Conservation (phyloP, 2,113 vertebrate genomes). For the Onychostruthus taczanowskii region DNA sequence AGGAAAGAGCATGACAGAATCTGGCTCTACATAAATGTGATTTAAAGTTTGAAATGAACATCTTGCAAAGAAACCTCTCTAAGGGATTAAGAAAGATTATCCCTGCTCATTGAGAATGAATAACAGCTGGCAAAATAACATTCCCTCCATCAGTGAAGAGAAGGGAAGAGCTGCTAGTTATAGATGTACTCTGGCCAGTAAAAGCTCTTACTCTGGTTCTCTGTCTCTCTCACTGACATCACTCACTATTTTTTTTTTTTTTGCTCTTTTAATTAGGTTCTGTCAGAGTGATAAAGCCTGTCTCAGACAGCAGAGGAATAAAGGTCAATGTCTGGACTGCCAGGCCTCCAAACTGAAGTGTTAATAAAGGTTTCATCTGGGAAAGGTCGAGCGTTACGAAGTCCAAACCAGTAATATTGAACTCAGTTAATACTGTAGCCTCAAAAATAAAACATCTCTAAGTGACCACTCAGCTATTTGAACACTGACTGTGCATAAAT, state of each 20-base stretch:
- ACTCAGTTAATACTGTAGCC: not conserved
- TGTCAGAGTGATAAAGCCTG: constrained; percentile 49
- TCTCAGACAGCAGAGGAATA: constrained; percentile 44
- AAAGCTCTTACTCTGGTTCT: constrained; percentile 49
- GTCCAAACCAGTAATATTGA: not conserved
- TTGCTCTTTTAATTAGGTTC: constrained; percentile 44
- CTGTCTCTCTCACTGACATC: constrained; percentile 54
- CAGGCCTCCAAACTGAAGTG: constrained; percentile 38
- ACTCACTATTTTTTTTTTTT: not conserved
- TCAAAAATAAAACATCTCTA: not conserved
- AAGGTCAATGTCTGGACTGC: constrained; percentile 44
- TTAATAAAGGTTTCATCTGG: constrained; percentile 25
- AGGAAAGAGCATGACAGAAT: constrained; percentile 39
- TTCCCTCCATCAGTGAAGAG: constrained; percentile 48
- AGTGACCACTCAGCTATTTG: not conserved
- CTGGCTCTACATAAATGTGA: not conserved
- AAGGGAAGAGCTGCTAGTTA: constrained; percentile 25
- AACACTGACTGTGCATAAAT: not conserved
- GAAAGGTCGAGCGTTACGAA: constrained; percentile 6
- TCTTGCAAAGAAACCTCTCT: constrained; percentile 38
- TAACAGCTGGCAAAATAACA: constrained; percentile 11
- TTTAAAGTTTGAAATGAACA: constrained; percentile 20
- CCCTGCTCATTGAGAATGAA: constrained; percentile 16
- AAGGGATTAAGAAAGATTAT: constrained; percentile 41
- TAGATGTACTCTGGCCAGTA: constrained; percentile 42